Conservation (phyloP, 2,113 vertebrate species). For the Zonotrichia leucophrys region DNA sequence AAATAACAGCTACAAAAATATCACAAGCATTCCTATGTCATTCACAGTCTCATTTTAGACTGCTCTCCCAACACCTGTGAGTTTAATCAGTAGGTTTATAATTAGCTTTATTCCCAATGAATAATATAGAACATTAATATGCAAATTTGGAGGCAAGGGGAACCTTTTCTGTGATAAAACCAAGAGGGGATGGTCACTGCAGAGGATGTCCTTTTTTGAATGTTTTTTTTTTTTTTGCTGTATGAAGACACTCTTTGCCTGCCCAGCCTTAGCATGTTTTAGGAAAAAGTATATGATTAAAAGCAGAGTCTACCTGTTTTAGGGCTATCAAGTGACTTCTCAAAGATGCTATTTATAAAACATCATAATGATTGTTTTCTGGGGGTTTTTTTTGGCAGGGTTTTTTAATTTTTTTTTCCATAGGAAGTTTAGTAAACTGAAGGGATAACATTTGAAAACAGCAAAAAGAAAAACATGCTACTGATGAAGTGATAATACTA, state of each 20-base stretch:
- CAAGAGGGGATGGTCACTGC: not conserved
- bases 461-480: not conserved
- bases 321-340: not conserved
- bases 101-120: not conserved
- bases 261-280: not conserved
- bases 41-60: slow-evolving; percentile 43
- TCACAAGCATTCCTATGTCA: slow-evolving; percentile 27
- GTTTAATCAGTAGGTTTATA: not conserved
- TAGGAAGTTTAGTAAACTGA: not conserved
- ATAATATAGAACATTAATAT: not conserved
- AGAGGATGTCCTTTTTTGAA: not conserved
- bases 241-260: not conserved
- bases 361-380: not conserved
- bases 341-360: not conserved
- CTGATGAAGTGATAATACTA: not conserved
- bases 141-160: not conserved
- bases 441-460: not conserved
- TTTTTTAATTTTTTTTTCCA: not conserved
- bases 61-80: not conserved
- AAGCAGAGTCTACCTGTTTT: not conserved
- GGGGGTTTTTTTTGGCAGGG: too few species aligned
- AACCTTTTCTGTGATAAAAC: not conserved
- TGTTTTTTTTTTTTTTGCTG: not conserved
- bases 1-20: slow-evolving; percentile 65
- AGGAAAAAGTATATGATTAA: not conserved